Percentiles rank a stretch among this genome's conserved stretches.
phyloP scores from a whole-genome alignment of 2,797 vertebrate species.

The Neopelma chrysocephalum region DNA sequence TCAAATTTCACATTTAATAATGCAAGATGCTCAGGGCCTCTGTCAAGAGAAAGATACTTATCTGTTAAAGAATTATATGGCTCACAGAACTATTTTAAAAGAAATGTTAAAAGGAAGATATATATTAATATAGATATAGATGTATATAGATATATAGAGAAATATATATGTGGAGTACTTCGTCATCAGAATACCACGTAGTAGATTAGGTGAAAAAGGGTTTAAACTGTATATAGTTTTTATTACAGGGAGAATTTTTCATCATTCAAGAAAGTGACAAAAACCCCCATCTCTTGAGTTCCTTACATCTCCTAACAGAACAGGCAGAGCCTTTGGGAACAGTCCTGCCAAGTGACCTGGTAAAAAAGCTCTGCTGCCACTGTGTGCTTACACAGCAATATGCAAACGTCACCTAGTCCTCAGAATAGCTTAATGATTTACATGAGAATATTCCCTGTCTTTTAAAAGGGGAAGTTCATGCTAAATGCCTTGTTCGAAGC shows the following conservation, averaged over 20 bases:
- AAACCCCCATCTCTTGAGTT: not conserved
- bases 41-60: not conserved
- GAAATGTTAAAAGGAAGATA: not conserved
- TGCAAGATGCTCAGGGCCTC: not conserved
- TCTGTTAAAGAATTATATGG: not conserved
- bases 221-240: not conserved
- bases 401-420: not conserved
- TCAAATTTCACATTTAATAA: not conserved
- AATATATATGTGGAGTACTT: not conserved
- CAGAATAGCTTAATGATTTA: not conserved
- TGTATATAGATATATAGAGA: not conserved
- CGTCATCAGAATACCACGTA: not conserved
- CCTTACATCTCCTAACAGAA: not conserved
- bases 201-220: not conserved
- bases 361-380: not conserved
- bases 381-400: not conserved
- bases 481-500: not conserved
- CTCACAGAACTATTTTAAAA: not conserved
- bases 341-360: not conserved
- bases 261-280: not conserved
- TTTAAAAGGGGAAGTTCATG: not conserved
- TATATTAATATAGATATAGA: not conserved
- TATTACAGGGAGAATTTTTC: not conserved
- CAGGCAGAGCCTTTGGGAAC: not conserved
- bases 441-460: not conserved